Conservation (phyloP, 2,113 vertebrate species). For the Brachirus orientalis region DNA sequence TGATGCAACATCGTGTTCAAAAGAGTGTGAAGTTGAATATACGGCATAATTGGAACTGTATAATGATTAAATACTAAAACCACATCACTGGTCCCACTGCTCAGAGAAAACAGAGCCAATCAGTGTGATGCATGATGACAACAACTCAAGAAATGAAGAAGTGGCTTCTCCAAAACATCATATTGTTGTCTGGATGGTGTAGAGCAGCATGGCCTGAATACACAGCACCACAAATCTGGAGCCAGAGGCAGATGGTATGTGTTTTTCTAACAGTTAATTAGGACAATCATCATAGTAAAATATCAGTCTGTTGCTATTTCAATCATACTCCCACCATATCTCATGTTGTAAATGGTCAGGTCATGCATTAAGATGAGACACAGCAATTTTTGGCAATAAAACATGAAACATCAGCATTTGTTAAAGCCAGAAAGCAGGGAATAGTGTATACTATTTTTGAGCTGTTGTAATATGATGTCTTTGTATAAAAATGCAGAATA, state of each 20-base stretch:
- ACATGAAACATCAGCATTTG: not conserved
- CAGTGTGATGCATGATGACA: not conserved
- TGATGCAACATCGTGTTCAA: not conserved
- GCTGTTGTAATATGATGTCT: not conserved
- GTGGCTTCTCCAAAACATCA: not conserved
- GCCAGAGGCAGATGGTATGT: not conserved
- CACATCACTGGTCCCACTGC: not conserved
- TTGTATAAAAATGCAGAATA: not conserved
- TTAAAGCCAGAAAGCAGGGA: not conserved
- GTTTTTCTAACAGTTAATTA: not conserved
- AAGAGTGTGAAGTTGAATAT: not conserved
- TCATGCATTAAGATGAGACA: not conserved
- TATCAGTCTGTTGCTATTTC: not conserved
- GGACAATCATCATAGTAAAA: not conserved
- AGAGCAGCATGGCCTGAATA: not conserved
- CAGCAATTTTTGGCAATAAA: not conserved
- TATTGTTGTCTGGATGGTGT: not conserved
- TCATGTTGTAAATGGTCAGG: not conserved
- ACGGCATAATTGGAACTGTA: not conserved
- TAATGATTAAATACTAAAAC: not conserved
- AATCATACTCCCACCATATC: no score
- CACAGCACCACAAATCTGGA: not conserved
- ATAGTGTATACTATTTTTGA: not conserved
- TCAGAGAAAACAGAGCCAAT: not conserved
- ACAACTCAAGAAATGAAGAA: not conserved